Percentiles rank a stretch among this genome's conserved stretches.
Conservation (phyloP, 2,113 vertebrate genomes). For the Crotalus tigris region DNA sequence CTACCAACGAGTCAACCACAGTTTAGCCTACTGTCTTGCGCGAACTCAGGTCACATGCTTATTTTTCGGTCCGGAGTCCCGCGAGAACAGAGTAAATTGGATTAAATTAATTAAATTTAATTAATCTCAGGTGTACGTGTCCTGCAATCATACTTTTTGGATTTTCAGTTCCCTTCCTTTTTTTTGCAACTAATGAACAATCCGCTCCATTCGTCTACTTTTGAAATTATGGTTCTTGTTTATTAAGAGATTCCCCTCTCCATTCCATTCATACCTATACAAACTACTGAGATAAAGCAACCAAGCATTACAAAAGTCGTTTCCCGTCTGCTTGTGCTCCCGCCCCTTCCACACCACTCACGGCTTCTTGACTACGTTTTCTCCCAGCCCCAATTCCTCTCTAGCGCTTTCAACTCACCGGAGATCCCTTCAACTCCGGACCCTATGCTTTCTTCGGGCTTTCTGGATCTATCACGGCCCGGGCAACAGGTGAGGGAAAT, state of each 20-base stretch:
- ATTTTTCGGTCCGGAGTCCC: neutral
- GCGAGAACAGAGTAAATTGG: neutral
- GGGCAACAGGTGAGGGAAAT: neutral
- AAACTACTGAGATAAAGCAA: neutral
- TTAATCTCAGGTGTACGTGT: neutral
- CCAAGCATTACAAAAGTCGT: neutral
- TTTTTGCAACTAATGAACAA: neutral
- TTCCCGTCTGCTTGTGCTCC: neutral
- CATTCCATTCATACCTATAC: neutral
- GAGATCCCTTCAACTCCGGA: neutral
- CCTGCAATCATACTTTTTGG: neutral
- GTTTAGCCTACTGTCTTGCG: neutral
- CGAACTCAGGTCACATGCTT: neutral
- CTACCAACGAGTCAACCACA: neutral
- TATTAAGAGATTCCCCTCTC: neutral
- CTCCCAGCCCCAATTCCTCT: neutral
- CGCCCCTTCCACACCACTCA: neutral
- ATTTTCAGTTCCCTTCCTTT: neutral
- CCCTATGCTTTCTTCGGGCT: neutral
- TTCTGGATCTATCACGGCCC: neutral
- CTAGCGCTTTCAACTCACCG: neutral
- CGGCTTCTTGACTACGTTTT: neutral
- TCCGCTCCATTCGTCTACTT: neutral
- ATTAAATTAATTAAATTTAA: neutral
- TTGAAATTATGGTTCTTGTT: neutral